Conservation (phyloP, 2,113 vertebrate species). For the Lycaon pictus region DNA sequence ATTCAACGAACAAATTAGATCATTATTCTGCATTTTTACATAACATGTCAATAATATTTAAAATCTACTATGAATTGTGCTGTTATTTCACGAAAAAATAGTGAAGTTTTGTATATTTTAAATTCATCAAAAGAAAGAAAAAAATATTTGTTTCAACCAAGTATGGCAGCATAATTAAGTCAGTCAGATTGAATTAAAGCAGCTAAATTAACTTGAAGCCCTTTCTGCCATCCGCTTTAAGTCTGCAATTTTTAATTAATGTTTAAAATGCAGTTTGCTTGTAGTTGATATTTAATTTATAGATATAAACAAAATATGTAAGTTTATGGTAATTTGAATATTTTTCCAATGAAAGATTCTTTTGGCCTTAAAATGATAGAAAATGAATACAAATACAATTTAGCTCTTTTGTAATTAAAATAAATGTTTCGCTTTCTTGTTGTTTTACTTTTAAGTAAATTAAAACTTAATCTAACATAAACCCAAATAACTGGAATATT, state of each 20-base stretch:
- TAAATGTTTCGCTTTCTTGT: constrained; percentile 77
- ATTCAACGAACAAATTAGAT: constrained; percentile 41
- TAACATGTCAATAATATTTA: not conserved
- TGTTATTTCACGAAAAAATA: constrained; percentile 58
- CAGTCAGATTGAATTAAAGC: constrained; percentile 80
- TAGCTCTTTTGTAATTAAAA: constrained; percentile 77
- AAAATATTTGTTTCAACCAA: constrained; percentile 54
- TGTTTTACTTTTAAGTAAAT: constrained; percentile 81
- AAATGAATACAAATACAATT: constrained; percentile 77
- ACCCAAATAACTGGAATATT: constrained; percentile 60
- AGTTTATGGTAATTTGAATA: constrained; percentile 46
- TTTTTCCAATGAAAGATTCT: constrained; percentile 74
- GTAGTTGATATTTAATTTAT: constrained; percentile 86
- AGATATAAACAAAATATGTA: constrained; percentile 77
- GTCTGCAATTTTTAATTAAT: constrained; percentile 83
- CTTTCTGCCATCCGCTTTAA: constrained; percentile 73
- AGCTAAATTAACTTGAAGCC: constrained; percentile 61
- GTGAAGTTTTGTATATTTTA: constrained; percentile 60
- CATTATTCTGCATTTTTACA: constrained; percentile 20
- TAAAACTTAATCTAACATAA: constrained; percentile 74
- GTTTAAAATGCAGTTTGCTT: constrained; percentile 84
- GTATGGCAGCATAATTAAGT: constrained; percentile 76
- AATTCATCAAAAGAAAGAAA: constrained; percentile 35
- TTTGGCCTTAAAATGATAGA: constrained; percentile 62
- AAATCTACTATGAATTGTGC: not conserved